Percentiles rank a stretch among this genome's conserved stretches.
These are phyloP conservation scores for Brachyhypopomus occidentalis DNA, from an alignment of 2,113 vertebrate genomes.

Conservation along the genomic window DNA sequence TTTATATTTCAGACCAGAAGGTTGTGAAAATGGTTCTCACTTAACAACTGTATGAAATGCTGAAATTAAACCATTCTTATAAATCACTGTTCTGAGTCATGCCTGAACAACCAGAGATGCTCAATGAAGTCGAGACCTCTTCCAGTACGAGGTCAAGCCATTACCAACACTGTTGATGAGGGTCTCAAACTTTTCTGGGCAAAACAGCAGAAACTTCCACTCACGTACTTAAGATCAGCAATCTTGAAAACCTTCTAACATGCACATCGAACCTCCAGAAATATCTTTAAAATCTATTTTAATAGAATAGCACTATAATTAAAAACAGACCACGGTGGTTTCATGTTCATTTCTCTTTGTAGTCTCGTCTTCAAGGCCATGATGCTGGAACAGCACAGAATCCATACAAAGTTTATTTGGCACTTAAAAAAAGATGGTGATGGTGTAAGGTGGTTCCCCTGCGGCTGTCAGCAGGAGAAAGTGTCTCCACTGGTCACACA, in stretches of 20 bases:
- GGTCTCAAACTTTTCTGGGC: neutral
- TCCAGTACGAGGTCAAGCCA: slow-evolving; percentile 3
- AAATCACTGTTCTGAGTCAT: slow-evolving; percentile 22
- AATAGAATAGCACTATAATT: slow-evolving; percentile 70
- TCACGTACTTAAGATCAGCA: neutral
- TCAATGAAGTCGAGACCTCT: slow-evolving; percentile 10
- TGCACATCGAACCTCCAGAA: slow-evolving; percentile 70
- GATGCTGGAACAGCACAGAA: slow-evolving; percentile 65
- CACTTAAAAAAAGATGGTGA: slow-evolving; percentile 69
- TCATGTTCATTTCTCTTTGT: slow-evolving; percentile 57
- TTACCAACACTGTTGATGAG: neutral
- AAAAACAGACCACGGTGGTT: slow-evolving; percentile 66
- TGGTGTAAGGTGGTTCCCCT: slow-evolving; percentile 52
- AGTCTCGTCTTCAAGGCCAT: slow-evolving; percentile 64
- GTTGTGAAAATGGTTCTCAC: neutral
- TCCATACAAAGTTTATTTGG: slow-evolving; percentile 68
- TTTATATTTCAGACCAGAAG: neutral
- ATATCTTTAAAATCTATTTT: slow-evolving; percentile 65
- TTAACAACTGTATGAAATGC: slow-evolving; percentile 21
- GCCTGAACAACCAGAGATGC: slow-evolving; percentile 11
- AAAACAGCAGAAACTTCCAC: slow-evolving; percentile 15
- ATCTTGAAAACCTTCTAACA: slow-evolving; percentile 55
- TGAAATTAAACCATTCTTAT: slow-evolving; percentile 1
- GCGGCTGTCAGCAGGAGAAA: slow-evolving; percentile 58
- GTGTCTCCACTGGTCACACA: slow-evolving; percentile 54